These are phyloP conservation scores for Anhinga anhinga DNA, from an alignment of 2,113 vertebrate genomes.

Conservation along the genomic window DNA sequence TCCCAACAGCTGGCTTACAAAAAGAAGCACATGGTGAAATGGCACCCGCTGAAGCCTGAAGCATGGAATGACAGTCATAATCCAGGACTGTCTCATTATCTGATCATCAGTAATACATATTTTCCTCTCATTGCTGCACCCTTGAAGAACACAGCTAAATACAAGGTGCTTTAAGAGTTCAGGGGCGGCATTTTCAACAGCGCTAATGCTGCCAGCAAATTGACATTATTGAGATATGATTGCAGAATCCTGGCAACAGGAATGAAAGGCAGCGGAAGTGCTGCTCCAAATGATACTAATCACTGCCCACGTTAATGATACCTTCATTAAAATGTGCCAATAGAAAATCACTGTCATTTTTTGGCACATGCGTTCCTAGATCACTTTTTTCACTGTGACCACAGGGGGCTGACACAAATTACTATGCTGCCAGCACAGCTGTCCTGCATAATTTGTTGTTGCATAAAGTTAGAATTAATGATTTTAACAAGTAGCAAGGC, in stretches of 20 bases:
- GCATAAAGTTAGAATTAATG: not conserved
- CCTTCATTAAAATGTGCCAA: not conserved
- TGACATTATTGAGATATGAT: not conserved
- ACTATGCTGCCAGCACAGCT: not conserved
- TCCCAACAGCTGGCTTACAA: not conserved
- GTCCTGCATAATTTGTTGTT: not conserved
- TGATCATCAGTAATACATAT: not conserved
- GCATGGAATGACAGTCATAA: not conserved
- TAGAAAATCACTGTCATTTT: not conserved
- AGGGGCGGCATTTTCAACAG: not conserved
- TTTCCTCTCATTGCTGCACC: not conserved
- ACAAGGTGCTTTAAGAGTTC: not conserved
- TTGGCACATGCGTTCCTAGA: not conserved
- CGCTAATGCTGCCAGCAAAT: not conserved
- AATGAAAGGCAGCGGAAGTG: not conserved
- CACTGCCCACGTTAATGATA: not conserved
- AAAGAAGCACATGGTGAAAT: not conserved
- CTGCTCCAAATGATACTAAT: not conserved
- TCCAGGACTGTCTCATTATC: not conserved
- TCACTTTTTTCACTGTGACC: not conserved
- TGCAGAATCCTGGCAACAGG: not conserved
- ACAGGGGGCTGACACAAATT: not conserved
- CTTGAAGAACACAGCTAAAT: not conserved
- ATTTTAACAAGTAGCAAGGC: not conserved
- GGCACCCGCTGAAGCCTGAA: not conserved